A percentile compares a stretch with the other conserved stretches of the same genome.
These are phyloP conservation scores for Acheta domesticus DNA, from an alignment of 2,888 invertebrate genomes.

Conservation along the genomic window DNA sequence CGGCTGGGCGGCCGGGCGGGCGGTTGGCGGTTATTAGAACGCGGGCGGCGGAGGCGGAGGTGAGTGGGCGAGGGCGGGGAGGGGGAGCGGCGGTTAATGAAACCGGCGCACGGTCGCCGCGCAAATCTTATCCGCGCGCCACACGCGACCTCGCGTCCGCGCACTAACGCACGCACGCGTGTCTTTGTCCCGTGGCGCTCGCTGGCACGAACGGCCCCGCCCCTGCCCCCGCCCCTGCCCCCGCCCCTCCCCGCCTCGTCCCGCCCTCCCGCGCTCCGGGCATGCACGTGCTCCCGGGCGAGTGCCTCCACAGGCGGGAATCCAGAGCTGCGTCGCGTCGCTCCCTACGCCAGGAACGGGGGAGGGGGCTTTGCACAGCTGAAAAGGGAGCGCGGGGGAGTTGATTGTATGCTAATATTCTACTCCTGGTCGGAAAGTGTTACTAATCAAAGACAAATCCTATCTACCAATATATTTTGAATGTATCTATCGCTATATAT, in stretches of 20 bases:
- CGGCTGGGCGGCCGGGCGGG: neutral
- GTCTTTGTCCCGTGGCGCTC: constrained; percentile 18
- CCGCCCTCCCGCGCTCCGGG: neutral
- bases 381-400: neutral
- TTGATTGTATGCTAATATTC: too few relatives aligned
- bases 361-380: neutral
- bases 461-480: too few relatives aligned
- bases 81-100: neutral
- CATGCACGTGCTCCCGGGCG: neutral
- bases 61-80: neutral
- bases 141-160: neutral
- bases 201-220: neutral
- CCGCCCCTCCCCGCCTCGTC: neutral
- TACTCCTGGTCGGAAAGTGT: too few relatives aligned
- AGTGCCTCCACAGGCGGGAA: neutral
- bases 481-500: too few relatives aligned
- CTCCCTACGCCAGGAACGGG: neutral
- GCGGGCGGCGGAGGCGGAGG: neutral
- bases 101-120: neutral
- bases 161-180: neutral
- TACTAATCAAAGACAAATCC: too few relatives aligned
- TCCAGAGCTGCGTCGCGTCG: neutral
- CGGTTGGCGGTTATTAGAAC: neutral
- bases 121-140: constrained; percentile 18
- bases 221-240: neutral